Base-by-base conservation (phyloP, 2,888 invertebrate species). In the Miltochrista miniata region DNA sequence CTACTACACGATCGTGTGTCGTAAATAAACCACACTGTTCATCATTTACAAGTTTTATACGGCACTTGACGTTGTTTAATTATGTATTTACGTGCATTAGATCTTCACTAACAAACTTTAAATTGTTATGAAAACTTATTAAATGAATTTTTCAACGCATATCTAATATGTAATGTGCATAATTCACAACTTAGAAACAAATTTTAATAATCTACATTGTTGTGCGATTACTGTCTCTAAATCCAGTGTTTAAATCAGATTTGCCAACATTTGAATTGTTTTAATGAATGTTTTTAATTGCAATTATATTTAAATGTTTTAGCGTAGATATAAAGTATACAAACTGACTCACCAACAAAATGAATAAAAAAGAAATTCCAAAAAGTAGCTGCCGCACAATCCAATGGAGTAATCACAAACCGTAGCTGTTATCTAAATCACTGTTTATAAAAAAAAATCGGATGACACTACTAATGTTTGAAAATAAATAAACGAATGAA, bases 401-500 rank as follows among this genome's bases (percentile, higher is more conserved):
- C 61, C 63, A 63, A 63, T 47, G 8, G 11, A 31, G 30, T 49
- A 59, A 52, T 45, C 70, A 70, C 70, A 63, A 30, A 63, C 57
- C n/a, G 36, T 48, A 31, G 34, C 43, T 24, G 18, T 39, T 60
- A 56, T 62, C 49, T 51, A 61, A 49, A 54, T 54, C 72, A 72
- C 72, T 70, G 56, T 59, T 57, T 57, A 56, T 51, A 59, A 56
- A 61, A 62, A n/a, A 59, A 61, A 59, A 54, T 47, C 45, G 34
- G 29, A 46, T 45, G 44, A 56, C 62, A 57, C 59, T 34, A 57
- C 59, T 34, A 48, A 59, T 8, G 38, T 52, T 59, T 35, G 44
- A 64, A 66, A 69, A 61, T 60, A 70, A 69, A 70, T 64, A 60
- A 18, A 52, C 53, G 9, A 60, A 59, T 54, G 43, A 30, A 53